phyloP scores from a whole-genome alignment of 2,888 invertebrate species.

The Thecocarcelia acutangulata region DNA sequence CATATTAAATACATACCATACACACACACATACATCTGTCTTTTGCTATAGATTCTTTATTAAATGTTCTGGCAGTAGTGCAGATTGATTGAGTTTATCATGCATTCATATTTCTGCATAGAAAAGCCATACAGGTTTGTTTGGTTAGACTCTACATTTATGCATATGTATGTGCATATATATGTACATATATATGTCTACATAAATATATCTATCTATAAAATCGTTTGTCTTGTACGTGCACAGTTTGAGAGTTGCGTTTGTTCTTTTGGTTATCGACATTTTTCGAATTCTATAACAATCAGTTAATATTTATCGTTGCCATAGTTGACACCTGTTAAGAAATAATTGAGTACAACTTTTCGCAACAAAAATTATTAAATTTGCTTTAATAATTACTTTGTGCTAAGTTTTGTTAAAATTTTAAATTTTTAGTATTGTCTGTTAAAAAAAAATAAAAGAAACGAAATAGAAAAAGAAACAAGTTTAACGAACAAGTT shows the following conservation, averaged over 20 bases:
- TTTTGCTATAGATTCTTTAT: conserved; percentile 31
- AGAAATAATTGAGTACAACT: conserved; percentile 34
- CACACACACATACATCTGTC: too few relatives aligned
- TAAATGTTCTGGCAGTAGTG: conserved; percentile 36
- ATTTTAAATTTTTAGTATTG: neutral
- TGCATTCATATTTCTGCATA: conserved; percentile 16
- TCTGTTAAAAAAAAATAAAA: neutral
- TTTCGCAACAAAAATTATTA: conserved; percentile 19
- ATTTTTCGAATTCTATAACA: conserved; percentile 72
- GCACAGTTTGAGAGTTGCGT: neutral
- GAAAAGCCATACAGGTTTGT: conserved; percentile 35
- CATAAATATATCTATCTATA: conserved; percentile 9
- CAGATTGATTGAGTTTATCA: conserved; percentile 48
- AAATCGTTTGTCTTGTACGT: neutral
- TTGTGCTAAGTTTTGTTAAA: neutral
- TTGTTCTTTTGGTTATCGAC: conserved; percentile 61
- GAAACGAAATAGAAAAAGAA: neutral
- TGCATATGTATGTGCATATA: too few relatives aligned
- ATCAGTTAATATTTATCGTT: conserved; percentile 78
- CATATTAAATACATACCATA: neutral
- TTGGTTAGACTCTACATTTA: neutral
- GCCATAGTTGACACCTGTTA: conserved; percentile 75
- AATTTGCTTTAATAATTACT: conserved; percentile 29
- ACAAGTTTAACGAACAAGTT: conserved; percentile 37
- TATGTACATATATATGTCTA: too few relatives aligned